phyloP scores from a whole-genome alignment of 2,113 vertebrate species.

The Tragelaphus strepsiceros region DNA sequence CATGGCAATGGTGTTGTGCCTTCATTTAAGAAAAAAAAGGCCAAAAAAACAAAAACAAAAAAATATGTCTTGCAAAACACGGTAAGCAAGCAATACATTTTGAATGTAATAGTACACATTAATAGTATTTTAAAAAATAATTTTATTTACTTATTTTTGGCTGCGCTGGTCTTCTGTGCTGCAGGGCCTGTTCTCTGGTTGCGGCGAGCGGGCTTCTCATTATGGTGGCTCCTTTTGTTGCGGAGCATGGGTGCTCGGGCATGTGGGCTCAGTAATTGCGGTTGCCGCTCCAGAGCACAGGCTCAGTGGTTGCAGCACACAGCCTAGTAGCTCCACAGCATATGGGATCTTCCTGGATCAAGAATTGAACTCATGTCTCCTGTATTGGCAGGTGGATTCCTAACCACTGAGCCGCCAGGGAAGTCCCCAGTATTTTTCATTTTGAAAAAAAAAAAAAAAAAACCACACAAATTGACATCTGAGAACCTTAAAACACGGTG shows the following conservation, averaged over 20 bases:
- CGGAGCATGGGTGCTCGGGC: accelerated
- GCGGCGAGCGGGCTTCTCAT: accelerated
- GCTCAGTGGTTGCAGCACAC: background rate
- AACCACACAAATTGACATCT: background rate
- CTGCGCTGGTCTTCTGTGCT: background rate
- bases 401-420: background rate
- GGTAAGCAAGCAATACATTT: background rate
- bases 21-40: background rate
- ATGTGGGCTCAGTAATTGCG: background rate
- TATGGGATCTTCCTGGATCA: background rate
- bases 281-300: background rate
- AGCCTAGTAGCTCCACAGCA: background rate
- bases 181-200: background rate
- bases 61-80: background rate
- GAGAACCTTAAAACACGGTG: background rate
- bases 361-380: background rate
- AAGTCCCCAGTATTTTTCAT: background rate
- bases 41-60: background rate
- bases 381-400: background rate
- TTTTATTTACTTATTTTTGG: background rate
- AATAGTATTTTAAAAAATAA: background rate
- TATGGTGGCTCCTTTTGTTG: accelerated
- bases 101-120: background rate
- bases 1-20: background rate
- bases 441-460: background rate